These are phyloP conservation scores for Cinclus mexicanus DNA, from an alignment of 2,113 vertebrate species.

Conservation along the genomic window DNA sequence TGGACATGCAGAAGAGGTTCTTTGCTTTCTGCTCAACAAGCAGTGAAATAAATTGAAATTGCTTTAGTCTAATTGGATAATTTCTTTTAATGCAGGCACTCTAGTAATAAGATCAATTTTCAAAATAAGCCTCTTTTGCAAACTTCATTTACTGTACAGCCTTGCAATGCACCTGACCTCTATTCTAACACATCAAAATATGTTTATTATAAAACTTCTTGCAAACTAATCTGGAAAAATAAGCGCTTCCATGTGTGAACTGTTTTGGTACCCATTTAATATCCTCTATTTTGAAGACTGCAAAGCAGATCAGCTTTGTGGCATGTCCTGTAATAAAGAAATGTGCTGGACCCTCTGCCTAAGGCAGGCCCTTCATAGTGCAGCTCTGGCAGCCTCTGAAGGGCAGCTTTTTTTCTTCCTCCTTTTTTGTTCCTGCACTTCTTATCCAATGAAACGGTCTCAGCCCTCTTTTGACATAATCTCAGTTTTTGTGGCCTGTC, in stretches of 20 bases:
- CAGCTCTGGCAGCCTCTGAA: background rate
- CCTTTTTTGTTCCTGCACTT: background rate
- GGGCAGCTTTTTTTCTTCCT: background rate
- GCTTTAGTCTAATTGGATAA: background rate
- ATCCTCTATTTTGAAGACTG: background rate
- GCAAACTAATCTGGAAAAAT: background rate
- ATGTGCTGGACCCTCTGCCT: background rate
- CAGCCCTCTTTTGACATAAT: background rate
- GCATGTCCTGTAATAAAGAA: background rate
- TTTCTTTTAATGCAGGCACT: background rate
- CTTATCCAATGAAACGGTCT: background rate
- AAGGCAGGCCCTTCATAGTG: background rate
- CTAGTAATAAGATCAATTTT: background rate
- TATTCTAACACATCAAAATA: background rate
- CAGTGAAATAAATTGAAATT: background rate
- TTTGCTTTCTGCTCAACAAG: background rate
- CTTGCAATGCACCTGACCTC: background rate
- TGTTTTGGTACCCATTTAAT: background rate
- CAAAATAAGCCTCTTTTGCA: background rate
- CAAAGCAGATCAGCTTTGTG: background rate
- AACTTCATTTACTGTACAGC: background rate
- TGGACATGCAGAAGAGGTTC: background rate
- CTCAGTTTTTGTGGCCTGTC: background rate
- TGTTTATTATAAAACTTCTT: background rate
- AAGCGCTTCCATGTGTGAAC: background rate